phyloP scores from a whole-genome alignment of 2,113 vertebrate species.

The Apodemus sylvaticus region DNA sequence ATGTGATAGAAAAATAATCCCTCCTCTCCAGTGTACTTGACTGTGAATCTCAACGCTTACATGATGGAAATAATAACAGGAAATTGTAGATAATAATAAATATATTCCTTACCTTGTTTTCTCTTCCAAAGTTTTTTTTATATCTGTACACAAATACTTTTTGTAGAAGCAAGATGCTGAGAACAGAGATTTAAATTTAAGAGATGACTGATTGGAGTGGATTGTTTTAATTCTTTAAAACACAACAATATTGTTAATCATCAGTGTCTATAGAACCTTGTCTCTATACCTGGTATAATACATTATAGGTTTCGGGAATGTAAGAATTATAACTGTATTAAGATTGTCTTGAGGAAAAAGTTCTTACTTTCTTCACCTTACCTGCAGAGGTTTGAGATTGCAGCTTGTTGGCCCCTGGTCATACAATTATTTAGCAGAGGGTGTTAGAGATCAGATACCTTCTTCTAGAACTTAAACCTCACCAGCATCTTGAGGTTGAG shows the following conservation, averaged over 20 bases:
- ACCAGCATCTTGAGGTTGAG: too few relatives aligned
- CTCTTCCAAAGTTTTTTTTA: constrained; percentile 26
- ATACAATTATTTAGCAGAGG: background rate
- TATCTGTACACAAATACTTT: background rate
- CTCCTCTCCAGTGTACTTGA: constrained; percentile 6
- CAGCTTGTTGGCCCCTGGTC: background rate
- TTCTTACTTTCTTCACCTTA: background rate
- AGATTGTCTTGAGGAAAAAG: background rate
- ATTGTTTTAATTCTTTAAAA: constrained; percentile 36
- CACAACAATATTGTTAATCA: background rate
- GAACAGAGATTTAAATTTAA: constrained; percentile 14
- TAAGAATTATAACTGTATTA: background rate
- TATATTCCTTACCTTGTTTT: constrained; percentile 29
- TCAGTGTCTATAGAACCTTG: background rate
- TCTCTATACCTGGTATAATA: background rate
- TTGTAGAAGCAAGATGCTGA: constrained; percentile 8
- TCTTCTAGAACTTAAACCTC: background rate
- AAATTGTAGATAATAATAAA: constrained; percentile 68
- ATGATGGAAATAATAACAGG: constrained; percentile 57
- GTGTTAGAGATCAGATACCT: background rate
- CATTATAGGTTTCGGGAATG: background rate
- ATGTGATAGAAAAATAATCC: background rate
- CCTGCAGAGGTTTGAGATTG: background rate
- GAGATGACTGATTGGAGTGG: constrained; percentile 19
- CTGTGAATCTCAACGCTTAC: constrained; percentile 26